These are phyloP conservation scores for Nymphalis c-album DNA, from an alignment of 2,888 invertebrate species.

Conservation along the genomic window DNA sequence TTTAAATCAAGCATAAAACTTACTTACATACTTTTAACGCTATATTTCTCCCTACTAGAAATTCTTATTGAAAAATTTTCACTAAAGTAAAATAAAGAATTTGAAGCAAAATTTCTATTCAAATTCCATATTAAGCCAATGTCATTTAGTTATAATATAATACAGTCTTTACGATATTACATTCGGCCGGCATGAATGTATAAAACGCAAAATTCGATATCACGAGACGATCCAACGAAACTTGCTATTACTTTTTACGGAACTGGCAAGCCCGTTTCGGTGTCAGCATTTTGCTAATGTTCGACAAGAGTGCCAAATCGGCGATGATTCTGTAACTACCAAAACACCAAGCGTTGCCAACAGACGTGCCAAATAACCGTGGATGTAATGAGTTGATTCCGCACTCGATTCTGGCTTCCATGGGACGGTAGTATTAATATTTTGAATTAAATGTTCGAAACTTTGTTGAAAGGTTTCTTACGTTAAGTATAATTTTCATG, in stretches of 20 bases:
- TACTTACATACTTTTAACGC: too few relatives aligned
- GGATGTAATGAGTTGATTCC: slow-evolving; percentile 35
- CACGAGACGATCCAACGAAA: slow-evolving; percentile 11
- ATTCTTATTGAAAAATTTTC: too few relatives aligned
- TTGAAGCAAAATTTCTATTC: not conserved
- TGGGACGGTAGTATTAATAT: not conserved
- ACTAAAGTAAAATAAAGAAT: not conserved
- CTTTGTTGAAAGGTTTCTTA: not conserved
- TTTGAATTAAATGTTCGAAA: not conserved
- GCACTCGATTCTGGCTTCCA: slow-evolving; percentile 14
- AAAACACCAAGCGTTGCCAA: slow-evolving; percentile 37
- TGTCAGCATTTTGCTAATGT: slow-evolving; percentile 58
- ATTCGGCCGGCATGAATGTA: not conserved
- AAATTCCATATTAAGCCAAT: not conserved
- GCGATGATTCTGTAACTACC: slow-evolving; percentile 43
- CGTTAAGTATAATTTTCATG: not conserved
- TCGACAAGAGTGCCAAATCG: slow-evolving; percentile 66
- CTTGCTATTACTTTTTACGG: slow-evolving; percentile 20
- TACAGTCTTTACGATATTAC: not conserved
- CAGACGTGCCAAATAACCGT: slow-evolving; percentile 38
- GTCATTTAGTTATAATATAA: not conserved
- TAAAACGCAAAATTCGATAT: slow-evolving; percentile 11
- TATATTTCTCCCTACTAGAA: too few relatives aligned
- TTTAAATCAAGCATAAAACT: too few relatives aligned
- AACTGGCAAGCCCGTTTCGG: slow-evolving; percentile 23